A percentile compares a stretch with the other conserved stretches of the same genome.
These are phyloP conservation scores for Oreochromis aureus DNA, from an alignment of 2,113 vertebrate species.

Conservation along the genomic window DNA sequence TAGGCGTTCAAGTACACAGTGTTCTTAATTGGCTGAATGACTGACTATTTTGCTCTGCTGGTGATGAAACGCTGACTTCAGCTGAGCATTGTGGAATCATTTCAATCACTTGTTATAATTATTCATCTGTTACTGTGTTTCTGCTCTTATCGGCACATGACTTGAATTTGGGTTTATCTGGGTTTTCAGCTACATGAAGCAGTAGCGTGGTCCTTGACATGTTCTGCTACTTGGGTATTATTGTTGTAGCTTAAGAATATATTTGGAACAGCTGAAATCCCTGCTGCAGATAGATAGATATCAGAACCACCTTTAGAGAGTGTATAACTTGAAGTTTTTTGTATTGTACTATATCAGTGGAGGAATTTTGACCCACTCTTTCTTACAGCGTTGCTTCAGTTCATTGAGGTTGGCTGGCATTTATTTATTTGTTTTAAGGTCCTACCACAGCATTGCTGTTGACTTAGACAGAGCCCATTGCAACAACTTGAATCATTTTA, in stretches of 20 bases:
- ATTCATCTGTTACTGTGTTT: not conserved
- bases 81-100: not conserved
- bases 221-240: not conserved
- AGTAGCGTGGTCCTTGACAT: not conserved
- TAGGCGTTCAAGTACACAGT: not conserved
- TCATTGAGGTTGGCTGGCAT: not conserved
- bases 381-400: not conserved
- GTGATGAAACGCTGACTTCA: not conserved
- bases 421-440: not conserved
- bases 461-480: not conserved
- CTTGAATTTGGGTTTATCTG: not conserved
- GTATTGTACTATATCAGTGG: not conserved
- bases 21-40: not conserved
- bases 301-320: not conserved
- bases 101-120: not conserved
- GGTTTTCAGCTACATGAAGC: not conserved
- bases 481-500: not conserved
- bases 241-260: not conserved
- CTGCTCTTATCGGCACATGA: not conserved
- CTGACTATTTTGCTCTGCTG: not conserved
- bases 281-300: not conserved
- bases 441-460: not conserved
- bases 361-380: not conserved
- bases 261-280: not conserved
- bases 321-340: not conserved